Evolutionary conservation across 2,113 vertebrate genomes (phyloP), one percentile per base, ranked within the genome.

Genomic region (Scophthalmus maximus): DNA sequence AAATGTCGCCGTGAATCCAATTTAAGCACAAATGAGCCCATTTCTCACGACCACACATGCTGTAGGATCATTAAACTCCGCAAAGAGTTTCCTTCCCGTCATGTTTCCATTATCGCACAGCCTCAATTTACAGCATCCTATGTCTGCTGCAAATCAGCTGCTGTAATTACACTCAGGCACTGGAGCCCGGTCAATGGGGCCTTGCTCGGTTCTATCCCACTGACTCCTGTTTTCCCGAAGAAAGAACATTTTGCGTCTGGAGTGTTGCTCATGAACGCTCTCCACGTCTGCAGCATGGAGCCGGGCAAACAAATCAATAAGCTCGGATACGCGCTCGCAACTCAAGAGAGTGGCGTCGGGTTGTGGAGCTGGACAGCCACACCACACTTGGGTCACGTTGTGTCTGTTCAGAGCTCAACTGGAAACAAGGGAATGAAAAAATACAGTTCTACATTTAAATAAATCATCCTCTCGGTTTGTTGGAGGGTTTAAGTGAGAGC

Each of bases 221-320:
- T 66, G 44, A 78, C 78, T 44, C 27, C 26, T 42, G 72, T 68
- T 51, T 11, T 25, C 2, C 42, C 6, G 58, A 34, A 59, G 25
- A 49, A 32, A 57, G 52, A 56, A 75, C 75, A 60, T 22, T n/a
- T 10, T 10, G 1, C 32, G 67, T 78, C 70, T 14, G 8, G 29
- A 47, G 49, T 22, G 26, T 53, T 75, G 58, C 40, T 72, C 68
- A 76, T n/a, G n/a, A n/a, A n/a, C 38, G 10, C 64, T 79, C 36
- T 20, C 22, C 61, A 64, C 14, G 11, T 83, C 58, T 50, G 56
- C 66, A 68, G 36, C 53, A 65, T 46, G 26, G 46, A 79, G 61
- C 53, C 61, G 34, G 46, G 78, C 36, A 84, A 86, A 88, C 68
- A 70, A 78, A 80, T 88, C 74, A 82, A 82, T 84, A 75, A 12